phyloP scores from a whole-genome alignment of 1,140 invertebrate genomes.

The Trinorchestia longiramus region DNA sequence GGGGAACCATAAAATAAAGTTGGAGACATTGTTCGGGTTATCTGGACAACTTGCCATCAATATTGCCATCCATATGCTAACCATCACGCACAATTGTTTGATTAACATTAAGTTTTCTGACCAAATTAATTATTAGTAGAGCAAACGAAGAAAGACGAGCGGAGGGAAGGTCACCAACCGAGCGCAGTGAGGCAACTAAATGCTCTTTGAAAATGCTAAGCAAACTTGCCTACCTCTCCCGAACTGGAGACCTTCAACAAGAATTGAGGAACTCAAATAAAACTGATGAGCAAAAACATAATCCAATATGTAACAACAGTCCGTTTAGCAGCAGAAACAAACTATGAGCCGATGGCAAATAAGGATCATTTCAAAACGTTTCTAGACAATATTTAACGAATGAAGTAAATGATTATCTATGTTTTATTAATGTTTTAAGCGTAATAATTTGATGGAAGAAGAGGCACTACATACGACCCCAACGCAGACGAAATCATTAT shows the following conservation, averaged over 20 bases:
- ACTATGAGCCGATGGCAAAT: background rate
- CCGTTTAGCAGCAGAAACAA: background rate
- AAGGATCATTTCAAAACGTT: background rate
- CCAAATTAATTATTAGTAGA: background rate
- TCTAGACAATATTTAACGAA: background rate
- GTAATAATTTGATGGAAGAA: background rate
- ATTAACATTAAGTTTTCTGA: background rate
- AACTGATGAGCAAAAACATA: background rate
- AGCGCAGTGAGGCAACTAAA: background rate
- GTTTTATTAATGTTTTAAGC: background rate
- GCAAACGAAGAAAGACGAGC: background rate
- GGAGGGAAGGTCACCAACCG: background rate
- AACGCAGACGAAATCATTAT: background rate
- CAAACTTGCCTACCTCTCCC: background rate
- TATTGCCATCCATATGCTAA: too few species aligned
- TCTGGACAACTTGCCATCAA: too few species aligned
- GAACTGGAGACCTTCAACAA: background rate
- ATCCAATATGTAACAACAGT: background rate
- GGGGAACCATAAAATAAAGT: too few species aligned
- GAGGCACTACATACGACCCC: background rate
- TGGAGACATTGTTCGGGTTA: too few species aligned
- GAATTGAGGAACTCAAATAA: background rate
- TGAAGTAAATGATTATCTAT: background rate
- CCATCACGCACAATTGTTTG: background rate
- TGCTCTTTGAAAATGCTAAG: constrained; percentile 1